Evolutionary conservation across 2,113 vertebrate species (phyloP).

Genomic region (Hiodon alosoides): DNA sequence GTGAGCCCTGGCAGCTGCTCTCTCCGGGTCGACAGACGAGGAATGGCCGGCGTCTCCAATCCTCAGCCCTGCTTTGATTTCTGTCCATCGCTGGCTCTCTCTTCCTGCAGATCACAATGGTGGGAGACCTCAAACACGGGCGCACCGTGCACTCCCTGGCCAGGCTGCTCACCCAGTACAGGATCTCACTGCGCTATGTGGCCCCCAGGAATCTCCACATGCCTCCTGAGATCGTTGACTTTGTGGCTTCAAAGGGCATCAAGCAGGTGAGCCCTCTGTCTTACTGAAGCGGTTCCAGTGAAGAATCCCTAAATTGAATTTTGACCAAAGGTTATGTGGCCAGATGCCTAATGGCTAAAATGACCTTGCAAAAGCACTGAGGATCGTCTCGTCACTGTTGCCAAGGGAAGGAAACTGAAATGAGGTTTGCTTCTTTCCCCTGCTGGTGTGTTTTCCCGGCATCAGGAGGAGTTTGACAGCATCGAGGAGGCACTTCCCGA

Average conservation of each 20-base stretch:
- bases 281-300: no score
- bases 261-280: constrained; percentile 72
- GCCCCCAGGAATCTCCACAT: constrained; percentile 81
- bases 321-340: background rate
- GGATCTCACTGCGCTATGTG: constrained; percentile 86
- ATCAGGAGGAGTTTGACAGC: constrained; percentile 88
- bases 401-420: background rate
- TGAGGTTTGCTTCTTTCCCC: background rate
- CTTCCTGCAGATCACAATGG: constrained; percentile 84
- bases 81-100: background rate
- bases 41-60: no score
- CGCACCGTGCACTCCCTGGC: constrained; percentile 93
- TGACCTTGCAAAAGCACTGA: background rate
- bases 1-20: constrained; percentile 54
- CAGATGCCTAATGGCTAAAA: background rate
- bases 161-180: constrained; percentile 88
- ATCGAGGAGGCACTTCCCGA: constrained; percentile 89
- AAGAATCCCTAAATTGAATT: background rate
- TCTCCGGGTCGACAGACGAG: background rate
- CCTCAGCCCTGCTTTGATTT: background rate
- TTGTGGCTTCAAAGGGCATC: constrained; percentile 84
- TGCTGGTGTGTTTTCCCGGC: background rate
- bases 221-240: constrained; percentile 77
- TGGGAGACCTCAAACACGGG: constrained; percentile 93
- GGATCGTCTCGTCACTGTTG: no score